phyloP scores from a whole-genome alignment of 2,888 invertebrate genomes.

The Catocala sponsa region DNA sequence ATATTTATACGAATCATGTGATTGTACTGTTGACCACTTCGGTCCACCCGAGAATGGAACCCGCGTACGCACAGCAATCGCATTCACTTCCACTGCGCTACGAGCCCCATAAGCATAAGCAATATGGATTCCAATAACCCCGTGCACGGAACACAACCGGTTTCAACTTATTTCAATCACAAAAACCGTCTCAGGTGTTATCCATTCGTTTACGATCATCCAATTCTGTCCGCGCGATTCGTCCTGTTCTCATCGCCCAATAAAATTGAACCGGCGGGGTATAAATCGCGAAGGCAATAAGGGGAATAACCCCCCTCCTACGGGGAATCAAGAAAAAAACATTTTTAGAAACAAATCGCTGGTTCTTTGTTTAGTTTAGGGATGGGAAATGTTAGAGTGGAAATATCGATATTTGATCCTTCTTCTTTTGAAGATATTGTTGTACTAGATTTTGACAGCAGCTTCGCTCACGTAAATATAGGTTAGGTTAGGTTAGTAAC shows the following conservation, averaged over 20 bases:
- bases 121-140: too few species aligned
- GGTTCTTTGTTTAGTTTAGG: slow-evolving; percentile 60
- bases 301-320: slow-evolving; percentile 58
- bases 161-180: slow-evolving; percentile 20
- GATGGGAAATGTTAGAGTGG: slow-evolving; percentile 18
- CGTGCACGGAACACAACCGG: neutral
- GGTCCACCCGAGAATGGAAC: too few species aligned
- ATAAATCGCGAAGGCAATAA: slow-evolving; percentile 69
- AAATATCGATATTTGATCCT: slow-evolving; percentile 3
- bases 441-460: neutral
- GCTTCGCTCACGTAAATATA: too few species aligned
- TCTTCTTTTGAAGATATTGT: neutral
- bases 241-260: slow-evolving; percentile 28
- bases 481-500: too few species aligned
- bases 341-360: slow-evolving; percentile 73
- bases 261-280: slow-evolving; percentile 44
- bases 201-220: slow-evolving; percentile 22
- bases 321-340: slow-evolving; percentile 70
- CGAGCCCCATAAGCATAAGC: too few species aligned
- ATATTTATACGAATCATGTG: too few species aligned
- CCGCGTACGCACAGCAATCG: too few species aligned
- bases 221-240: slow-evolving; percentile 18
- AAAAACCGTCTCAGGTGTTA: slow-evolving; percentile 16
- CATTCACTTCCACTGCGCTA: too few species aligned
- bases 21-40: too few species aligned